Conservation (phyloP, 23 tunicate genomes). For the Pegea sp. region DNA sequence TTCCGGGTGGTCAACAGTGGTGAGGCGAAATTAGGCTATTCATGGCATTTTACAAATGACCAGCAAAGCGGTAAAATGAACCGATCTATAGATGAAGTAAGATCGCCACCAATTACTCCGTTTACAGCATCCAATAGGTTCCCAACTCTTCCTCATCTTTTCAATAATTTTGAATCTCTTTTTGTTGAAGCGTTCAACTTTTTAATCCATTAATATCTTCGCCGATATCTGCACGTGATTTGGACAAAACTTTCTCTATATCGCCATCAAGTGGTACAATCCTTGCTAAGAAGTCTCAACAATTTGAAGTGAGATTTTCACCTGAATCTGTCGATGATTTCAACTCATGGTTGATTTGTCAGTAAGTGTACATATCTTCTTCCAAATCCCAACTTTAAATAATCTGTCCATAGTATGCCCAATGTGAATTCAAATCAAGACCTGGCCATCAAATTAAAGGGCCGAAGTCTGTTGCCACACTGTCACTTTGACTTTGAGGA, state of each 20-base stretch:
- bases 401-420: no score
- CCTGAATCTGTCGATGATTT: conserved; percentile 59
- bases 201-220: conserved; percentile 41
- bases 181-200: no score
- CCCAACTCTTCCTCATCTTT: no score
- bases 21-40: conserved; percentile 32
- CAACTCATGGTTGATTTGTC: conserved; percentile 44
- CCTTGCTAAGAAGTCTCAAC: conserved; percentile 17
- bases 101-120: neutral
- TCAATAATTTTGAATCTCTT: no score
- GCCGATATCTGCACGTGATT: no score
- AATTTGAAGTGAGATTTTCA: conserved; percentile 36
- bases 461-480: conserved; percentile 81
- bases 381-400: no score
- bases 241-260: conserved; percentile 23
- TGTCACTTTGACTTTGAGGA: conserved; percentile 78
- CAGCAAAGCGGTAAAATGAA: no score
- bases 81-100: neutral
- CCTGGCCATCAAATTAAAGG: conserved; percentile 27
- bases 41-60: no score
- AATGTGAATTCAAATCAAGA: conserved; percentile 28
- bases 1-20: conserved; percentile 51
- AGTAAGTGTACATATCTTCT: conserved; percentile 21
- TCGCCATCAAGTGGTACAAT: conserved; percentile 50
- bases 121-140: no score